Evolutionary conservation across 2,113 vertebrate genomes (phyloP), one percentile per base, ranked within the genome.

Genomic region (Lota lota): DNA sequence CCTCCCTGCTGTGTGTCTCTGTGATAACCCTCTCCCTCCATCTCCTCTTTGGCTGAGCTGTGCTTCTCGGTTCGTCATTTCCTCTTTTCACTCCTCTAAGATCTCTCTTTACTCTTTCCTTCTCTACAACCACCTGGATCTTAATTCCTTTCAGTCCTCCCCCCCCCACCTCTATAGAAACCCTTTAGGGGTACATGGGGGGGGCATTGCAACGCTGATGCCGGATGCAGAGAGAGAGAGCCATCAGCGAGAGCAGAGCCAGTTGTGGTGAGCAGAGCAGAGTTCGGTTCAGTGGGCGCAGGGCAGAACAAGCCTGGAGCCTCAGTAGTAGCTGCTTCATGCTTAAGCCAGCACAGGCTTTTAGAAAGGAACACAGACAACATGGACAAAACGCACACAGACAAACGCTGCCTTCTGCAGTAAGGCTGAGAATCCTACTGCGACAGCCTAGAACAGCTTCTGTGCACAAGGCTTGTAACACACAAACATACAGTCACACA

Each of bases 11-110:
- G 53, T 66, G 28, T 24, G 22, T 88, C 58, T 84, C 69, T 61
- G 11, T 79, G 16, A 1, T 88, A 18, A 47, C 81, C 17, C 66
- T 91, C 12, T 83, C 79, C 57, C 65, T 93, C n/a, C 88, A 89
- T 72, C 75, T 93, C 24, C 82, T 93, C 47, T 92, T 92, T 40
- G 89, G 90, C 75, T 93, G 92, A 93, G 73, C 58, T 67, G 22
- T 3, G 33, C 62, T 47, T 47, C 40, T 47, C 40, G 10, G 10
- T 63, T 66, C 51, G 57, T 15, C 40, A 16, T 1, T 17, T 33
- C 17, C 22, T 16, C 22, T 40, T 66, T 74, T 68, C 72, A 74
- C 69, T 81, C 69, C 40, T 79, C 69, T 53, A 15, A 75, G 79
- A 76, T 68, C 69, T 76, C 75, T 47, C 67, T 66, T 67, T 79